Evolutionary conservation across 2,113 vertebrate genomes (phyloP).

Genomic region (Neolamprologus caudopunctatus): DNA sequence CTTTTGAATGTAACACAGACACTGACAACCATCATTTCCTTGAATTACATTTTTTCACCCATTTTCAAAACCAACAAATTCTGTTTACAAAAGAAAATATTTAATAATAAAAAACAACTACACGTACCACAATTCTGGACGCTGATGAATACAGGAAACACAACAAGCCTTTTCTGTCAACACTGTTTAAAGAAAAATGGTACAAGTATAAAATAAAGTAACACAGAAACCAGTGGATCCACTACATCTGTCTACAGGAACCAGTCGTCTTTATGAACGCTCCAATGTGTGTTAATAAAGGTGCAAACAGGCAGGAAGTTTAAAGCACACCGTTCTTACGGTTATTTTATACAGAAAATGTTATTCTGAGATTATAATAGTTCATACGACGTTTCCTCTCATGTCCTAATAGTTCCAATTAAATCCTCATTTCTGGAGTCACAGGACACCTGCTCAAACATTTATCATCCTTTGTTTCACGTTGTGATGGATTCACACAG

Average conservation of each 20-base stretch:
- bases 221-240: neutral
- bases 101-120: neutral
- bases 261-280: neutral
- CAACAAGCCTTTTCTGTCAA: neutral
- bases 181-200: neutral
- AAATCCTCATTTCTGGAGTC: neutral
- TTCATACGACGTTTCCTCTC: neutral
- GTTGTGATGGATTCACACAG: neutral
- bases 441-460: neutral
- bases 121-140: neutral
- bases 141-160: neutral
- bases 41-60: neutral
- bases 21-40: neutral
- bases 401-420: accelerated
- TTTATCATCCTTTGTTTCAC: neutral
- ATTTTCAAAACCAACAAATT: neutral
- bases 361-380: neutral
- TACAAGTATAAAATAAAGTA: neutral
- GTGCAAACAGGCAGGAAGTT: neutral
- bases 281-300: neutral
- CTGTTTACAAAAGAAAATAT: neutral
- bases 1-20: neutral
- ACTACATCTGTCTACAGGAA: neutral
- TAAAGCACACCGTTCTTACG: neutral
- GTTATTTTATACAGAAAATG: neutral